Evolutionary conservation across 2,888 invertebrate species (phyloP).

Genomic region (Dione juno): DNA sequence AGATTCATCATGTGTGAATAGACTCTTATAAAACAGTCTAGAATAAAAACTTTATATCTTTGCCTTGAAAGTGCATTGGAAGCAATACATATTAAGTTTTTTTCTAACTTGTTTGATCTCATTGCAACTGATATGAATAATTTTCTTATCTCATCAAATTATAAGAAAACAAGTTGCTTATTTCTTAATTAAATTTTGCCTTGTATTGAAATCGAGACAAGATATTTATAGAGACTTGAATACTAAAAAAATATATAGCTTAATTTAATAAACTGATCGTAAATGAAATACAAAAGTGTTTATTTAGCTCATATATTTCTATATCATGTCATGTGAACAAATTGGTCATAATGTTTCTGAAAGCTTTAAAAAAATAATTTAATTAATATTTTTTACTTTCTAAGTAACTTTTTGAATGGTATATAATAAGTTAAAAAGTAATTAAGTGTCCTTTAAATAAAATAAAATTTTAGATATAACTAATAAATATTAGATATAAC

Average conservation of each 20-base stretch:
- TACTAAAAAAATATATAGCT: background rate
- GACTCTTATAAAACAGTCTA: slow-evolving; percentile 19
- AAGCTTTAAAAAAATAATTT: background rate
- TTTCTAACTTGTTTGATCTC: slow-evolving; percentile 13
- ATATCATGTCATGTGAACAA: background rate
- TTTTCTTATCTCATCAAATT: background rate
- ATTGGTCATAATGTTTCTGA: background rate
- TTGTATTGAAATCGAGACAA: background rate
- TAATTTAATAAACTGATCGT: background rate
- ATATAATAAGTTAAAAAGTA: too few species aligned
- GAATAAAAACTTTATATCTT: slow-evolving; percentile 23
- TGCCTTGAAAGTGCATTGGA: slow-evolving; percentile 27
- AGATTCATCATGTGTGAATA: slow-evolving; percentile 4
- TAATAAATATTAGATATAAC: too few species aligned
- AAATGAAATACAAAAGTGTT: background rate
- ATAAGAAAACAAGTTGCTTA: slow-evolving; percentile 7
- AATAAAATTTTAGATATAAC: too few species aligned
- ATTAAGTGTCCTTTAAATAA: too few species aligned
- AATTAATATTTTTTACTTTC: background rate
- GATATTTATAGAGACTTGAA: background rate
- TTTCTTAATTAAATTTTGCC: slow-evolving; percentile 9
- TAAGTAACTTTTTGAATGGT: too few species aligned
- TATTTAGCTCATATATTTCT: background rate
- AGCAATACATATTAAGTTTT: slow-evolving; percentile 23
- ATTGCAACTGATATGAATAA: slow-evolving; percentile 8